Evolutionary conservation across 53 echinoderm and acorn worm species (phyloP), one percentile per base, ranked within the genome.

Genomic region (Actinopyga echinites): DNA sequence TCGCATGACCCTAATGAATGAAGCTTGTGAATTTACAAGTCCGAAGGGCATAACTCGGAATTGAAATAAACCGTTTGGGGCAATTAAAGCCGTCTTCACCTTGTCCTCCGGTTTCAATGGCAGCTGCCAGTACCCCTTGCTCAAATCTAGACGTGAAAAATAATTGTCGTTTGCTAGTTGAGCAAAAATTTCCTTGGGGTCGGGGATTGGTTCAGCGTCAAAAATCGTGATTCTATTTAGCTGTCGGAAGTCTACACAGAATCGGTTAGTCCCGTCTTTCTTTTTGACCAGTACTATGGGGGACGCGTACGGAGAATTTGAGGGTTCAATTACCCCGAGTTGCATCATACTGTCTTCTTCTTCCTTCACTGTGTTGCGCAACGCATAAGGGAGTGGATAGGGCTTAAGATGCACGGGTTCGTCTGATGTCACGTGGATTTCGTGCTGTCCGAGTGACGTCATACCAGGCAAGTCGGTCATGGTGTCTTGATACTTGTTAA

Each of bases 101-200:
- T 79, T 78, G n/a, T 61, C 62, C 30, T 61, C 26, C 17, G 62
- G 62, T n/a, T 61, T 11, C 30, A 61, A 61, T 61, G 87, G 84
- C 10, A 92, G 57, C 38, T 89, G 86, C 84, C 89, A 92, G 43
- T 92, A 92, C 28, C 87, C 92, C 58, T 92, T 89, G 10, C 63
- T 61, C 25, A 92, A 26, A 24, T 92, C 92, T 10, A 92, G 17
- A 63, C 89, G 86, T 0, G 86, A 79, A 64, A 92, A 86, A 32
- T 86, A 92, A 2, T 64, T 79, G 56, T 53, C 63, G 21, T 82
- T 58, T 0, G 89, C 64, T 37, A 92, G 62, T 52, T 79, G 61
- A 1, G 84, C 31, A 43, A 89, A 92, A 24, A 92, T 92, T 56
- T 92, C 86, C 3, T 92, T 89, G 8, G 53, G 79, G 30, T 83